These are phyloP conservation scores for Ischnus inquisitorius DNA, from an alignment of 2,888 invertebrate genomes.

Conservation along the genomic window DNA sequence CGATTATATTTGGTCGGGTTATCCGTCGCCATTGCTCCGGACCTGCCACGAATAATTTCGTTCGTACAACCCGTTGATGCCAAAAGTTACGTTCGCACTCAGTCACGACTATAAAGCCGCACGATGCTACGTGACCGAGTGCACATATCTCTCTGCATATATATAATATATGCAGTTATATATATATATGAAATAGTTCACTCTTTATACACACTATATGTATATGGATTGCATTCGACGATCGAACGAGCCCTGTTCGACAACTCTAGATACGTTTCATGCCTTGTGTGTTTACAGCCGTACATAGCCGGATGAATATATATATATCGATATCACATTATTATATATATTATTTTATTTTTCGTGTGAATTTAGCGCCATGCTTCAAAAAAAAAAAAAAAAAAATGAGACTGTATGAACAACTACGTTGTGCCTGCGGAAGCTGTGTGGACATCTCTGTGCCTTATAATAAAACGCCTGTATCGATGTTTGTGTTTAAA, in stretches of 20 bases:
- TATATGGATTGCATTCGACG: slow-evolving; percentile 31
- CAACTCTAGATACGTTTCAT: slow-evolving; percentile 52
- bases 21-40: slow-evolving; percentile 16
- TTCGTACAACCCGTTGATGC: slow-evolving; percentile 22
- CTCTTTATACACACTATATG: neutral
- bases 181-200: neutral
- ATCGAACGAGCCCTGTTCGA: slow-evolving; percentile 37
- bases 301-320: slow-evolving; percentile 62
- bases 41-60: slow-evolving; percentile 45
- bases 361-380: slow-evolving; percentile 67
- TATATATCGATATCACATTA: slow-evolving; percentile 42
- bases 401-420: slow-evolving; percentile 64
- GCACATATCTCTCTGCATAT: neutral
- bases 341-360: slow-evolving; percentile 46
- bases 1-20: slow-evolving; percentile 51
- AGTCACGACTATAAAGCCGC: slow-evolving; percentile 23
- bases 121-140: slow-evolving; percentile 27
- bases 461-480: slow-evolving; percentile 70
- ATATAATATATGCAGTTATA: slow-evolving; percentile 4
- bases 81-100: slow-evolving; percentile 51
- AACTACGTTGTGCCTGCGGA: slow-evolving; percentile 72
- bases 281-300: slow-evolving; percentile 66
- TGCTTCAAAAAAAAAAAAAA: slow-evolving; percentile 59
- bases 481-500: slow-evolving; percentile 66
- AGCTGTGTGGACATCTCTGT: slow-evolving; percentile 74